phyloP scores from a whole-genome alignment of 2,113 vertebrate genomes.

The Agelaius tricolor region DNA sequence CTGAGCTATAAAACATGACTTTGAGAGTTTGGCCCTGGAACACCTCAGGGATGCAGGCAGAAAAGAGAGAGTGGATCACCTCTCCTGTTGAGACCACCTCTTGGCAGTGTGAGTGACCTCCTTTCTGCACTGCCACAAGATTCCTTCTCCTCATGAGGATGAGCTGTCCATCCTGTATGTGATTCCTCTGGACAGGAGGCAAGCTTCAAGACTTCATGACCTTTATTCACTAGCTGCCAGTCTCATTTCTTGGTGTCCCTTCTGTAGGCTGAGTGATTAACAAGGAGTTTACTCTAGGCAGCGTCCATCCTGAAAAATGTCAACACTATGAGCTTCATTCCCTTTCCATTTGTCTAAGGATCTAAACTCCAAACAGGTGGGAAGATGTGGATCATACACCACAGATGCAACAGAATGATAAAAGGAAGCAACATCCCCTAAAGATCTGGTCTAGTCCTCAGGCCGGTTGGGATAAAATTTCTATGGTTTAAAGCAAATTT shows the following conservation, averaged over 20 bases:
- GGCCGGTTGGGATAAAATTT: not conserved
- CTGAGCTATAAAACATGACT: not conserved
- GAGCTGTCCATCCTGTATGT: not conserved
- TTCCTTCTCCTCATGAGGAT: not conserved
- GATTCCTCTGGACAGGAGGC: not conserved
- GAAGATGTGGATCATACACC: not conserved
- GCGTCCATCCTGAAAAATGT: not conserved
- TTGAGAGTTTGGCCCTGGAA: not conserved
- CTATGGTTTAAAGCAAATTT: not conserved
- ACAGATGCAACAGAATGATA: not conserved
- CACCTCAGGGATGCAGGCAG: not conserved
- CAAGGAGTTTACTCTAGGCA: not conserved
- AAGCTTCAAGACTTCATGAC: not conserved
- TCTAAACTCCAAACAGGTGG: not conserved
- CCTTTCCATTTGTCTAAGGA: not conserved
- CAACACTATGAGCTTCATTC: not conserved
- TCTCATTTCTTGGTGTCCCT: not conserved
- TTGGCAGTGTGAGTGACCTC: fast-evolving
- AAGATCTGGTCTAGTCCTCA: not conserved
- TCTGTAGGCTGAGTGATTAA: not conserved
- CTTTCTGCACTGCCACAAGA: not conserved
- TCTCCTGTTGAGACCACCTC: not conserved
- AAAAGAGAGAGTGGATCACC: not conserved
- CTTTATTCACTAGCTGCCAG: not conserved
- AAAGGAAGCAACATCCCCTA: not conserved